Base-by-base conservation (phyloP, 1,140 invertebrate species). In the Drosophila sp. region DNA sequence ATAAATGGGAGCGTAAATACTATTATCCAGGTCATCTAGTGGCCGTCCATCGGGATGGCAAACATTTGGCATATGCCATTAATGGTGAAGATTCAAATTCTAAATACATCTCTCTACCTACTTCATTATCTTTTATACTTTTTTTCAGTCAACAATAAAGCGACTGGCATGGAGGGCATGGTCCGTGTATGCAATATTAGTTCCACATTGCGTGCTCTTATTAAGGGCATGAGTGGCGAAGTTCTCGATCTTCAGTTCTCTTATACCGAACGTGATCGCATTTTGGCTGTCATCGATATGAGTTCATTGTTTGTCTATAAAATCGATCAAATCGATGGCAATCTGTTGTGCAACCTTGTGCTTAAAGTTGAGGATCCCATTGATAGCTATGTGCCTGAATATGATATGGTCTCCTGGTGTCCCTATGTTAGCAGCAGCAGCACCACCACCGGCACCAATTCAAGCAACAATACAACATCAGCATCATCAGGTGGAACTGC, bases 211-310 rank as follows among this genome's bases (percentile, higher is more conserved):
- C 94, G 97, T 75, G 94, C 95, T 1, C 92, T 98, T 2, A 94
- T 99, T n/a, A 97, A 97, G 92, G 97, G 97, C 47, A 96, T 97
- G 93, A 94, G 94, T 60, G 97, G 97, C 30, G 93, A 95, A 84
- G 96, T 99, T 35, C 94, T 97, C 91, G 98, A 99, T 92, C 91
- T 99, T 25, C 94, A 97, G 6, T 99, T 99, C 93, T 97, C 98
- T 17, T 95, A 97, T 89, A 95, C 96, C 29, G 93, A 94, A 29
- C 93, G 94, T 60, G 95, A 96, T 85, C 94, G 97, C 25, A 94
- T 98, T 63, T 92, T 99, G 10, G 98, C 96, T 1, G 96, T 95
- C 80, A 96, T 98, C 41, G 98, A 99, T 93, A 95, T 96, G 83
- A 94, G 94, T 95, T 92, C 94, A 96, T 54, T 97, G 95, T 92